phyloP scores from a whole-genome alignment of 2,888 invertebrate genomes.

The Microdon myrmicae region DNA sequence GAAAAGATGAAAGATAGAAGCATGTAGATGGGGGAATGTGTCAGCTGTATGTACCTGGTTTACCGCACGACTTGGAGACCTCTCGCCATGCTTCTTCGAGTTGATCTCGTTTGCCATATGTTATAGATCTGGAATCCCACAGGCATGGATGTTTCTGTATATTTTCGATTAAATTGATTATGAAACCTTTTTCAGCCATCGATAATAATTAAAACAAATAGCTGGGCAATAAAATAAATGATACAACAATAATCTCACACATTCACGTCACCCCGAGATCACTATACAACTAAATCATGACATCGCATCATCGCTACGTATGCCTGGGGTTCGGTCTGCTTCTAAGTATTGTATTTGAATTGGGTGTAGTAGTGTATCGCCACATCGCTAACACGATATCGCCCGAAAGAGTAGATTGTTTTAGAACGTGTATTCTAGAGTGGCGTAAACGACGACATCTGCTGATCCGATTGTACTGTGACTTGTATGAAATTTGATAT shows the following conservation, averaged over 20 bases:
- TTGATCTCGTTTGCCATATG: slow-evolving; percentile 45
- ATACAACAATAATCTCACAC: background rate
- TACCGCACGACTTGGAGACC: slow-evolving; percentile 36
- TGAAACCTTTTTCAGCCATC: slow-evolving; percentile 21
- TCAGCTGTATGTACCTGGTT: slow-evolving; percentile 24
- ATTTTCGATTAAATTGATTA: slow-evolving; percentile 44
- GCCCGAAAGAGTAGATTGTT: no score
- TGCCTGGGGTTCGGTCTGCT: no score
- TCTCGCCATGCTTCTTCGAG: slow-evolving; percentile 46
- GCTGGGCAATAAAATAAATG: background rate
- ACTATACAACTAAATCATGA: slow-evolving; percentile 26
- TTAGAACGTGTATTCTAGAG: no score
- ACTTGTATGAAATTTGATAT: no score
- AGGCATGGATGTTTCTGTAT: slow-evolving; percentile 39
- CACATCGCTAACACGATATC: slow-evolving; percentile 19
- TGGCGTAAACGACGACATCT: no score
- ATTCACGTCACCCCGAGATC: slow-evolving; percentile 23
- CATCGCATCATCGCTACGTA: slow-evolving; percentile 24
- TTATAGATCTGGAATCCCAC: slow-evolving; percentile 37
- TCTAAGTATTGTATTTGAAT: no score
- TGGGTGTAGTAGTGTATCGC: slow-evolving; percentile 13
- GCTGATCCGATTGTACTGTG: no score
- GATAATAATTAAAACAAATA: background rate
- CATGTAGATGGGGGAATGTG: background rate
- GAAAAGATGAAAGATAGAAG: no score